phyloP scores from a whole-genome alignment of 2,888 invertebrate genomes.

The Doris montereyensis region DNA sequence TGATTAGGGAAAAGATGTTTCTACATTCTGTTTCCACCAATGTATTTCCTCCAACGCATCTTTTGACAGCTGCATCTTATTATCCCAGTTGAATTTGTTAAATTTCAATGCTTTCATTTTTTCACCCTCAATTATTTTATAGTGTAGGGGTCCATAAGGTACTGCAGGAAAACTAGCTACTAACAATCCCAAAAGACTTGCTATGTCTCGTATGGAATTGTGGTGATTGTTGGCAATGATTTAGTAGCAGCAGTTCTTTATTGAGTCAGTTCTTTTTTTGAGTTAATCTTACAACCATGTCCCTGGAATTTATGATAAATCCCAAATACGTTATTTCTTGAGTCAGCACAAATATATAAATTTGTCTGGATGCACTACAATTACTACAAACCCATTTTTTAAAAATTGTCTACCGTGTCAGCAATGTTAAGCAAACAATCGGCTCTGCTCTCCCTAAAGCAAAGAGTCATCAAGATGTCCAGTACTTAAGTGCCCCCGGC shows the following conservation, averaged over 20 bases:
- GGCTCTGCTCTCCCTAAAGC: not conserved
- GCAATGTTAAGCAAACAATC: not conserved
- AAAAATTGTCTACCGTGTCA: conserved; percentile 1
- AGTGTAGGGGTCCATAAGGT: too few species aligned
- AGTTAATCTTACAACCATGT: not conserved
- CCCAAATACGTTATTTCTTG: conserved; percentile 10
- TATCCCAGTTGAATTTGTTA: too few species aligned
- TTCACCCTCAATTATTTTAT: conserved; percentile 24
- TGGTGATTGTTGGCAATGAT: too few species aligned
- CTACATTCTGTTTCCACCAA: too few species aligned
- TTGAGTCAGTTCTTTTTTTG: not conserved
- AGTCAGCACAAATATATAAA: conserved; percentile 10
- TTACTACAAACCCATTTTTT: conserved; percentile 32
- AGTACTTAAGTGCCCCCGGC: not conserved
- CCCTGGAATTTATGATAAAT: conserved; percentile 3
- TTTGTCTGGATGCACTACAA: conserved; percentile 27
- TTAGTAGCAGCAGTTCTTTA: not conserved
- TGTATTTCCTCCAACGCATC: too few species aligned
- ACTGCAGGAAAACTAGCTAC: too few species aligned
- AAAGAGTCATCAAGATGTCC: conserved; percentile 23
- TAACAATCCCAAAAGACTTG: too few species aligned
- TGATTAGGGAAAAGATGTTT: too few species aligned
- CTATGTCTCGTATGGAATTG: too few species aligned
- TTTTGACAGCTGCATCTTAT: too few species aligned
- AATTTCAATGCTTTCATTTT: conserved; percentile 11